phyloP scores from a whole-genome alignment of 2,113 vertebrate genomes.

The Coryphaenoides rupestris region DNA sequence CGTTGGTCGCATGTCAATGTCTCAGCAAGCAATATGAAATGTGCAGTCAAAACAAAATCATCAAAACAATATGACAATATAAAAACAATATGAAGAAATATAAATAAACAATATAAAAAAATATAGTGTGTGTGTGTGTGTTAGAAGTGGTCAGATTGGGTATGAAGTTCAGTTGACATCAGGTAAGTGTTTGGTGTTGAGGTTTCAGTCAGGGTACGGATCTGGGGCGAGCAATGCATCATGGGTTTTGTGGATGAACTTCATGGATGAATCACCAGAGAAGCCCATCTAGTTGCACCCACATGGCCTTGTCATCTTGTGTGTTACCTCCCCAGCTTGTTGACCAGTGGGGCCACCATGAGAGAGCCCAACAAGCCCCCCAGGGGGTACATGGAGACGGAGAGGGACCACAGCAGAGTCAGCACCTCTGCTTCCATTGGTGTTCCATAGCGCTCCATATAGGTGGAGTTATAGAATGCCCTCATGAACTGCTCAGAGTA shows the following conservation, averaged over 20 bases:
- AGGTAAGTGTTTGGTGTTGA: too few relatives aligned
- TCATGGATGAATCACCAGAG: too few relatives aligned
- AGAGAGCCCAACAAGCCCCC: slow-evolving; percentile 90
- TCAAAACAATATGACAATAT: too few relatives aligned
- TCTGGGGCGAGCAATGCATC: not conserved
- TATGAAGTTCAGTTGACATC: too few relatives aligned
- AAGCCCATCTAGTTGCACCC: not conserved
- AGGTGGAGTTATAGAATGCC: slow-evolving; percentile 81
- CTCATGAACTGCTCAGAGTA: slow-evolving; percentile 78
- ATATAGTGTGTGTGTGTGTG: too few relatives aligned
- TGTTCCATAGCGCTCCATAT: slow-evolving; percentile 43
- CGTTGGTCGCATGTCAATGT: too few relatives aligned
- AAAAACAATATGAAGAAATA: too few relatives aligned
- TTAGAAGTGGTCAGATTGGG: too few relatives aligned
- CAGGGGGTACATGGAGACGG: slow-evolving; percentile 90
- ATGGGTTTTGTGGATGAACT: too few relatives aligned
- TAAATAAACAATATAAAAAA: too few relatives aligned
- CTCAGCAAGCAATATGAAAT: too few relatives aligned
- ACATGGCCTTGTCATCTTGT: not conserved
- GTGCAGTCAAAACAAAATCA: too few relatives aligned
- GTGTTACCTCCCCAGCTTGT: slow-evolving; percentile 81
- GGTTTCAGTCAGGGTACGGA: not conserved
- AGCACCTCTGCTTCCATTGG: slow-evolving; percentile 47
- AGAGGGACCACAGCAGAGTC: slow-evolving; percentile 86
- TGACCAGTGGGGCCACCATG: slow-evolving; percentile 85